Conservation (phyloP, 1,140 invertebrate genomes). For the Brachystomella parvula region DNA sequence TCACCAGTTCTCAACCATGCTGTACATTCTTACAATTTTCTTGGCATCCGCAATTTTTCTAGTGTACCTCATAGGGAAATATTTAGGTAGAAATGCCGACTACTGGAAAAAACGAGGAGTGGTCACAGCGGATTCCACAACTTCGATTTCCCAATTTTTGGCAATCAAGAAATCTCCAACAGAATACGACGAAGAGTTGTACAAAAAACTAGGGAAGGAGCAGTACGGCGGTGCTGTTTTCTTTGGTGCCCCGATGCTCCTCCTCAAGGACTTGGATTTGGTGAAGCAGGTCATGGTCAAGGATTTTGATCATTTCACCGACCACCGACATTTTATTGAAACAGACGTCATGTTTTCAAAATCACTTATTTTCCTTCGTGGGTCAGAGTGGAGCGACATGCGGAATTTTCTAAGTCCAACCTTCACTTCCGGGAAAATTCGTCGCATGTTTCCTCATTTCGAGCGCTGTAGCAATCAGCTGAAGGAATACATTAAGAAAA, state of each 20-base stretch:
- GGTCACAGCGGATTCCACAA: not conserved
- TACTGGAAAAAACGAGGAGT: conserved; percentile 4
- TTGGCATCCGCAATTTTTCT: no score
- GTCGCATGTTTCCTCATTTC: conserved; percentile 31
- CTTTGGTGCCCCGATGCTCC: not conserved
- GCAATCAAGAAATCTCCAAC: not conserved
- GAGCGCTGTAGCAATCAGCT: not conserved
- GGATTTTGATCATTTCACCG: conserved; percentile 19
- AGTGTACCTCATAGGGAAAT: not conserved
- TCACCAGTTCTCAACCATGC: no score
- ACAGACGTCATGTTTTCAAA: not conserved
- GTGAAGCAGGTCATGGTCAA: conserved; percentile 13
- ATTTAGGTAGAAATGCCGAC: not conserved
- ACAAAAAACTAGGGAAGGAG: conserved; percentile 3
- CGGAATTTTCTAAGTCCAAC: conserved; percentile 38
- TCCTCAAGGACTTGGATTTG: conserved; percentile 11
- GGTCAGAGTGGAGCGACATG: conserved; percentile 39
- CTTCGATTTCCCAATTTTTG: not conserved
- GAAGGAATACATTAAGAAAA: not conserved
- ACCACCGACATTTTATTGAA: not conserved
- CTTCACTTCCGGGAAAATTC: conserved; percentile 39
- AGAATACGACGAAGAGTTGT: not conserved
- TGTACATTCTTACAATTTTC: no score
- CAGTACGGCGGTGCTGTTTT: not conserved
- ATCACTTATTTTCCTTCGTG: conserved; percentile 10